These are phyloP conservation scores for Ooceraea biroi DNA, from an alignment of 1,140 invertebrate genomes.

Conservation along the genomic window DNA sequence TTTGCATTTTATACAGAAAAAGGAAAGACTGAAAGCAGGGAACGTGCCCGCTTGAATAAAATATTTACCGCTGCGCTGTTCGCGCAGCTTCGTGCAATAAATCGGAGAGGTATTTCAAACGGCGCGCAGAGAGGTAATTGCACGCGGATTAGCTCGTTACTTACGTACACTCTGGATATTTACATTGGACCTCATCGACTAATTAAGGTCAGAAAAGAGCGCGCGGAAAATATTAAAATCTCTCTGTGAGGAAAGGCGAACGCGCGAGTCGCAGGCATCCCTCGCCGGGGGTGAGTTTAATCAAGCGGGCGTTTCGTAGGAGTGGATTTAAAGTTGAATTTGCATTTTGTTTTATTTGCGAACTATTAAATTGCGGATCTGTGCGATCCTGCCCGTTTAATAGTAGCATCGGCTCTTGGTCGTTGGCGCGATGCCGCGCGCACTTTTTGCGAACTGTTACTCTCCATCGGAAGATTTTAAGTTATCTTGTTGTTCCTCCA, in stretches of 20 bases:
- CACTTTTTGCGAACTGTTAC: slow-evolving; percentile 31
- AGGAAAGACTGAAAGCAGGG: too few relatives aligned
- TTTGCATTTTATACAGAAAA: too few relatives aligned
- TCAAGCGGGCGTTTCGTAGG: neutral
- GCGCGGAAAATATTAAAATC: slow-evolving; percentile 7
- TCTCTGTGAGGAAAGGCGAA: neutral
- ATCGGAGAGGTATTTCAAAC: neutral
- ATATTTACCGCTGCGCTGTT: too few relatives aligned
- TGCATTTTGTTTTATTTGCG: slow-evolving; percentile 52
- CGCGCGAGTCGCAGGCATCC: neutral
- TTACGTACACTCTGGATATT: slow-evolving; percentile 28
- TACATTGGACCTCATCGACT: slow-evolving; percentile 29
- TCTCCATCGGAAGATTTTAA: slow-evolving; percentile 45
- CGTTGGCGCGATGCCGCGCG: slow-evolving; percentile 18
- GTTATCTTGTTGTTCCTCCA: slow-evolving; percentile 43
- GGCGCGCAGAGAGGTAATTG: slow-evolving; percentile 4
- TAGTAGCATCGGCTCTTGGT: neutral
- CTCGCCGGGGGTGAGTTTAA: slow-evolving; percentile 28
- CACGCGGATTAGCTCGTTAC: slow-evolving; percentile 24
- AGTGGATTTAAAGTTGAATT: slow-evolving; percentile 37
- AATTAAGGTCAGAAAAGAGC: slow-evolving; percentile 24
- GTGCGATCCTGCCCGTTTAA: neutral
- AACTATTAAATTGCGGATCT: slow-evolving; percentile 37
- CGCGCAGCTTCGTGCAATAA: neutral
- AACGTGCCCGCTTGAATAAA: neutral